Evolutionary conservation across 2,113 vertebrate species (phyloP), one percentile per base, ranked within the genome.

Genomic region (Onychostoma macrolepis): DNA sequence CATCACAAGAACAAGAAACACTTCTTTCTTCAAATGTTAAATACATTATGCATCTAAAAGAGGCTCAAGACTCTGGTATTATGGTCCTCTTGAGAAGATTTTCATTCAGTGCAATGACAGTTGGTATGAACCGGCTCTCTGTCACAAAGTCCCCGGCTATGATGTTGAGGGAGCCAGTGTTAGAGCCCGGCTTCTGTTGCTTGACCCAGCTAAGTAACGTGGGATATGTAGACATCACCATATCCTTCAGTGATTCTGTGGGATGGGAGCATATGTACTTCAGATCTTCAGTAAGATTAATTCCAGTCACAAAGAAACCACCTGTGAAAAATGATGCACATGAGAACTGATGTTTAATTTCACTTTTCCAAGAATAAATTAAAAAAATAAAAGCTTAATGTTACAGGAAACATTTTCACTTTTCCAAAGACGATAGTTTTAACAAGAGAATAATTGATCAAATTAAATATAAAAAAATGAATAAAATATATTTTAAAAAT

Each of bases 181-280:
- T 72, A 41, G 91, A 84, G 50, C 95, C 95, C 0, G 95, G 95
- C 0, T 65, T 91, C 90, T 96, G 95, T 65, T 92, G 91, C 71
- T 83, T 86, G 0, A 96, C 92, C 95, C 95, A 96, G 69, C 88
- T 12, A 4, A 95, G 92, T 91, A 96, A 90, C 0, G 48, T 80
- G 0, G 95, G 94, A 8, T 95, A 94, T 4, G 94, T 94, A 74
- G 94, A 91, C 92, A 92, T 93, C 83, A 95, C 95, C 93, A 96
- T 26, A 92, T 95, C 95, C 90, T 95, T 96, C 89, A 96, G 92
- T 4, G 95, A 95, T 89, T 95, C 93, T 1, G 92, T 94, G 0
- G 94, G 95, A 84, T 96, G 94, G 0, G 94, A 95, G 86, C 93
- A 94, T 91, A 96, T 95, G 89, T 96, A 95, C 41, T 94, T 95